Evolutionary conservation across 1,140 invertebrate species (phyloP), one percentile per base, ranked within the genome.

Genomic region (Popillia japonica): DNA sequence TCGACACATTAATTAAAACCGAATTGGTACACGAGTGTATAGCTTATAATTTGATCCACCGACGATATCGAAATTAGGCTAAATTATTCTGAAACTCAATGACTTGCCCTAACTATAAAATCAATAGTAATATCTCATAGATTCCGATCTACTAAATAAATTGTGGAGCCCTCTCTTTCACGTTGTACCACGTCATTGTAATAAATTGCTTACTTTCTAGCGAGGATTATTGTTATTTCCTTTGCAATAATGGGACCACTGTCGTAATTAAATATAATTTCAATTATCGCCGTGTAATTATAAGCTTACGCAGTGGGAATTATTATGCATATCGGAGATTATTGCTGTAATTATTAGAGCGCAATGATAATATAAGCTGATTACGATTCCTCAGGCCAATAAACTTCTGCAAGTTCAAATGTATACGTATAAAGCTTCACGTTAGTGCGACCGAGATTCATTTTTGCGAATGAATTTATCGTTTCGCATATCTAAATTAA

Each of bases 231-330:
- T 55, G 48, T 55, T n/a, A n/a, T 55, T 55, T 17, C 48, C 17
- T 55, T 17, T 14, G 17, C 48, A 17, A 17, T 55, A 55, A 17
- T 17, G 48, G 14, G 48, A 17, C 17, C 48, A 55, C 11, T 17
- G 48, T 55, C 14, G 14, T 55, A 55, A 55, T 55, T 55, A 55
- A 55, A 55, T 55, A n/a, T 55, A 55, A 55, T 55, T 55, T 55
- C 48, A 55, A 55, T 55, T 55, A 55, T 55, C 48, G 17, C 48
- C 11, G 11, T 17, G 48, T 55, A 55, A 55, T 55, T 55, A 55
- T 17, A 17, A 17, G 48, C 48, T 55, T 55, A 55, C 48, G 48
- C 14, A 55, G n/a, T 55, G 14, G 48, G 17, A n/a, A 55, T 55
- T 55, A 55, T 55, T 17, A 17, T n/a, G 48, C 14, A 55, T n/a